phyloP scores from a whole-genome alignment of 2,888 invertebrate genomes.

The Drosophila limbata region DNA sequence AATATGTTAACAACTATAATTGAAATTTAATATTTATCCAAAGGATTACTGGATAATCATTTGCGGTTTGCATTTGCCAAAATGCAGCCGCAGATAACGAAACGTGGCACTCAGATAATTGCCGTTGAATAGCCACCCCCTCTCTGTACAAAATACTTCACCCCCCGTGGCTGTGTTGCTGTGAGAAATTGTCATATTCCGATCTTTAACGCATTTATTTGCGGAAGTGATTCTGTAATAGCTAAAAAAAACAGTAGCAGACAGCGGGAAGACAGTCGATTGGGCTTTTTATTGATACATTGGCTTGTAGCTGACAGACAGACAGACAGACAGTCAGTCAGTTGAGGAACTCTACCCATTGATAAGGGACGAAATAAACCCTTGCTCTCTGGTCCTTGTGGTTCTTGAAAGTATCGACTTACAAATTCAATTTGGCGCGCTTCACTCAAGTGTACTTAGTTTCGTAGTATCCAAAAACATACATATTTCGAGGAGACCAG shows the following conservation, averaged over 20 bases:
- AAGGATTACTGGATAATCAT: conserved; percentile 82
- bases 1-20: conserved; percentile 83
- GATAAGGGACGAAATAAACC: conserved; percentile 64
- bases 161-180: conserved; percentile 19
- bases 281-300: conserved; percentile 62
- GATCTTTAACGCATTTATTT: conserved; percentile 59
- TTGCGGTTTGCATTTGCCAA: conserved; percentile 72
- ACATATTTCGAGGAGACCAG: conserved; percentile 62
- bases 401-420: conserved; percentile 75
- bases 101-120: conserved; percentile 67
- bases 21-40: conserved; percentile 85
- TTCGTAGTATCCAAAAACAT: conserved; percentile 60
- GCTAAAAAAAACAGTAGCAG: conserved; percentile 58
- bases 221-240: conserved; percentile 74
- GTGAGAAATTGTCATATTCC: conserved; percentile 53
- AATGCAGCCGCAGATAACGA: conserved; percentile 54
- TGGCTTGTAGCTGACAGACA: conserved; percentile 56
- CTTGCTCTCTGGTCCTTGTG: conserved; percentile 41
- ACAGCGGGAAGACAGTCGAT: conserved; percentile 20
- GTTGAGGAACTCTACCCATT: conserved; percentile 34
- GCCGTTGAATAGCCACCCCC: conserved; percentile 36
- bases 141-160: not conserved
- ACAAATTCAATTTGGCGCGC: conserved; percentile 83
- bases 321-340: conserved; percentile 47
- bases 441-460: conserved; percentile 78